Evolutionary conservation across 2,888 invertebrate genomes (phyloP), one percentile per base, ranked within the genome.

Genomic region (Gerris lacustris): DNA sequence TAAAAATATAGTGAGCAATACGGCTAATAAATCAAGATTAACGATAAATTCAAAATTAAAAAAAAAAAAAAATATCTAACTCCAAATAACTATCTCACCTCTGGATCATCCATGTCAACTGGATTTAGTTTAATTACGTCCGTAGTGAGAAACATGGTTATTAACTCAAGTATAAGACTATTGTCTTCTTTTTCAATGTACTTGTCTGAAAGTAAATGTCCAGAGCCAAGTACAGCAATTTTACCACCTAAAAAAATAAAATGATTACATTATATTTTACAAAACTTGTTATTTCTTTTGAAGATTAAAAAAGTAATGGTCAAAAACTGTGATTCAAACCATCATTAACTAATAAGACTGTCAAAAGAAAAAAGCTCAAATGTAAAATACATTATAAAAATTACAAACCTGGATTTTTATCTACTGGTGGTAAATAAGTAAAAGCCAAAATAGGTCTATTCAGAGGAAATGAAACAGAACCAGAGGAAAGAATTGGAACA

Each of bases 121-220:
- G 87, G 86, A 76, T 92, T 90, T 73, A 94, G 84, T 72, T 86
- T 78, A 72, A 90, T 81, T 44, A 88, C 87, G 44, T 85, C 82
- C 47, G 85, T 81, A 1, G 87, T 86, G 68, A 99, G 84, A 78
- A 91, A 89, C 76, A 89, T 88, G 77, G 98, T 87, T 69, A 98
- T 82, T 79, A 94, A 87, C 80, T 97, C 96, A 78, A 95, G 83
- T 74, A 98, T 86, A 76, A 88, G 87, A 79, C 91, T 89, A 79
- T 99, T 99, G 78, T 94, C 91, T 82, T 97, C 97, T 80, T 92
- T 91, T 78, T 94, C 94, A 71, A 98, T 83, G 80, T 96, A 99
- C 78, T 90, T 88, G 80, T 99, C 98, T 45, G 90, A 86, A 79
- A 98, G 92, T 83, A 97, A 90, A 78, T 93, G 90, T 0, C 91